Evolutionary conservation across 1,140 invertebrate genomes (phyloP), one percentile per base, ranked within the genome.

Genomic region (Asobara japonica): DNA sequence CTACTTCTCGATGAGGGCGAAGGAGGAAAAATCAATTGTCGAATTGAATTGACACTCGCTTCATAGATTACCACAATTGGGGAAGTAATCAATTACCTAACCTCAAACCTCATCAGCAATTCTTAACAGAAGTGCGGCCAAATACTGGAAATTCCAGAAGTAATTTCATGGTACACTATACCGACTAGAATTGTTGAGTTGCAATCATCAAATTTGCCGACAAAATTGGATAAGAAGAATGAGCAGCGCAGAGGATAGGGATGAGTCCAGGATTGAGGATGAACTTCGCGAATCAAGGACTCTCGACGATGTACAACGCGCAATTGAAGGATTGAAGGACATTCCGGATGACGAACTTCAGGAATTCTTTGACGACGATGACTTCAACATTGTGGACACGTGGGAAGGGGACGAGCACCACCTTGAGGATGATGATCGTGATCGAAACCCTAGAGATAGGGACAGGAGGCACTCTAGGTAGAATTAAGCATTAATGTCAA

Each of bases 391-490:
- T 1, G 82, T 85, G 0, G 86, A 87, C 56, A 76, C 83, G 0
- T 87, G 85, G 85, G 84, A 86, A 45, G 83, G 84, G 1, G 84
- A 86, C 0, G 84, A 86, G 38, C 83, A 83, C 0, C 62, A 45
- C 30, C 16, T n/a, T 5, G 67, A 65, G 4, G 65, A 67, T n/a
- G 22, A 27, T 31, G 22, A n/a, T 25, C n/a, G 45, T 22, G 48
- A 36, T 31, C 38, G 60, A 1, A 30, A 33, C 18, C 22, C 13
- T 25, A 75, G 64, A 27, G 75, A 75, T 5, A 73, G 75, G 20
- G 73, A 76, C 5, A 76, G 62, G 45, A 70, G 71, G 48, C 60
- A 29, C 16, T 80, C 83, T 79, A 84, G 83, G 83, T 85, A 85
- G 77, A 65, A 20, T n/a, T 16, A 16, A 16, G n/a, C 74, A 18